Base-by-base conservation (phyloP, 2,888 invertebrate genomes). In the Antheraea assamensis region DNA sequence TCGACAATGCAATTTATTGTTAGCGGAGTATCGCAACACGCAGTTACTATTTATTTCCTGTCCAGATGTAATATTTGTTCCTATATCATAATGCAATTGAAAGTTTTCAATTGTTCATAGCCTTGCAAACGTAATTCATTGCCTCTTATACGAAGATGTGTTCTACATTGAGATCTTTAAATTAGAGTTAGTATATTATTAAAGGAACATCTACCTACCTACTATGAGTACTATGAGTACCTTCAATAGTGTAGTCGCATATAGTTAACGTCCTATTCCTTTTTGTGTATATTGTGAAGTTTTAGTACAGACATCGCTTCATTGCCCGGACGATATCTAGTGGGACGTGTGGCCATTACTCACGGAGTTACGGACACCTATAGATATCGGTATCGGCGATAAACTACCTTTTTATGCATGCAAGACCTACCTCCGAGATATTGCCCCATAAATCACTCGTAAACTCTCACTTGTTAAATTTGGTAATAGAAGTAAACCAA, bases 321-420 rank as follows among this genome's bases (percentile, higher is more conserved):
- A 64, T 64, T 30, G 30, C 13, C 4, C 15, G 30, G 17, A 15
- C 5, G 27, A 27, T 42, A 42, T 42, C 61, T 27, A 27, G 27
- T 64, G 5, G 3, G 19, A 58, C 24, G 61, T 27, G 27, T 61
- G 27, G 19, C 30, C 30, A 30, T 64, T 64, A 64, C 27, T 17
- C 17, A 30, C 7, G 15, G 13, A 61, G 61, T 13, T 13, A 27
- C 17, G 61, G 7, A 24, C n/a, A 68, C 42, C n/a, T 7, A 35
- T 35, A 8, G 66, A 64, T 71, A 66, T 74, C 52, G 75, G 71
- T 76, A 77, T 79, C 78, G 75, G 61, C 81, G 78, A 82, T 82
- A 80, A 81, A 82, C 75, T 76, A 81, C 80, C 81, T 83, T 82
- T 81, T 85, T 84, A 83, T 85, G 82, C 82, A 84, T 80, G 80